Conservation (phyloP, 1,140 invertebrate genomes). For the Temnothorax nylanderi region DNA sequence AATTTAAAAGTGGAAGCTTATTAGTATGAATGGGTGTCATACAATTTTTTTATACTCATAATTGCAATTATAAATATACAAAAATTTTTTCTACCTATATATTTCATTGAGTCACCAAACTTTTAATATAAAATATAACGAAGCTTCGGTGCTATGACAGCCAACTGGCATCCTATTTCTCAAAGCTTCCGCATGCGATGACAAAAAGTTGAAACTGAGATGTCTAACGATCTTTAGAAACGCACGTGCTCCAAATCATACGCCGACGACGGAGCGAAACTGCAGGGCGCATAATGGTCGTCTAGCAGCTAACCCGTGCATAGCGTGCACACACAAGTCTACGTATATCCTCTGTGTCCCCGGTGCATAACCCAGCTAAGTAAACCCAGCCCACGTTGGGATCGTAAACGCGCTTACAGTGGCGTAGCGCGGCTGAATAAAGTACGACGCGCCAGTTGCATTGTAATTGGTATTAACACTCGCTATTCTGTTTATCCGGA, state of each 20-base stretch:
- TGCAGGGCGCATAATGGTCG: constrained; percentile 54
- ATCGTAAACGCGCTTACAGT: constrained; percentile 72
- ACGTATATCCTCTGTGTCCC: constrained; percentile 22
- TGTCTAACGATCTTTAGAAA: constrained; percentile 29
- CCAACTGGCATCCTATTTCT: neutral
- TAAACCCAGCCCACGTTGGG: constrained; percentile 71
- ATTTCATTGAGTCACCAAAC: neutral
- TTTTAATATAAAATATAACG: neutral
- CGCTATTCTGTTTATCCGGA: constrained; percentile 42
- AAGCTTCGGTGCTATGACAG: neutral
- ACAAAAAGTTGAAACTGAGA: neutral
- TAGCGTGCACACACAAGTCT: neutral
- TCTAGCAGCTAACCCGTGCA: constrained; percentile 48
- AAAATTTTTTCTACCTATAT: neutral
- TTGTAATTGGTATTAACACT: constrained; percentile 55
- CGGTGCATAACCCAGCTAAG: constrained; percentile 63
- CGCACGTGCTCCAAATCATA: constrained; percentile 57
- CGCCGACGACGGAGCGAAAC: neutral
- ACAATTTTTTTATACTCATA: neutral
- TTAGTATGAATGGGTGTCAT: neutral
- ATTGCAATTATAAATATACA: neutral
- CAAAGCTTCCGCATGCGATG: constrained; percentile 25
- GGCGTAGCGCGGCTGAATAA: constrained; percentile 59
- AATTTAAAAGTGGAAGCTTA: neutral
- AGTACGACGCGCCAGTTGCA: constrained; percentile 28